Percentiles rank a stretch among this genome's conserved stretches.
phyloP scores from a whole-genome alignment of 64 coral and sea anemone genomes.

The Pocillopora verrucosa region DNA sequence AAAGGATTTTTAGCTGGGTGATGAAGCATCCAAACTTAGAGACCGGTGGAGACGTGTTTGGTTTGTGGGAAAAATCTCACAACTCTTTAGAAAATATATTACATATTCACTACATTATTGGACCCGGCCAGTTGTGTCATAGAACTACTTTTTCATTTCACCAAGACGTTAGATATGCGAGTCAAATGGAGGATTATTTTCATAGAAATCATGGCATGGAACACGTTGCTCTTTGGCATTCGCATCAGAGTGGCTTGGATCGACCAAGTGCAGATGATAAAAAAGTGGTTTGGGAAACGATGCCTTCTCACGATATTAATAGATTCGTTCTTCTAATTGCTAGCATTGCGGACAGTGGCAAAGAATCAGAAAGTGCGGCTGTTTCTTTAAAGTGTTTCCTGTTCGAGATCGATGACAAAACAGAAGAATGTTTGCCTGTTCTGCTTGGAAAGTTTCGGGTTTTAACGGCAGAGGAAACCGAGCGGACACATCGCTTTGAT shows the following conservation, averaged over 20 bases:
- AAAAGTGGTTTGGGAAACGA: neutral
- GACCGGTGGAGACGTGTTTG: neutral
- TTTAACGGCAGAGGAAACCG: neutral
- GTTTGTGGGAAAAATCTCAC: neutral
- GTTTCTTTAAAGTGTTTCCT: neutral
- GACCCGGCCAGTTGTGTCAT: neutral
- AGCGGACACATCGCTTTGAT: neutral
- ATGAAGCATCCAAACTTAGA: neutral
- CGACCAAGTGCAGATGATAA: neutral
- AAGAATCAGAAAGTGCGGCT: neutral
- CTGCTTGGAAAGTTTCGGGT: neutral
- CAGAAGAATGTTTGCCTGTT: neutral
- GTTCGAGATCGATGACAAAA: neutral
- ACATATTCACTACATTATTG: neutral
- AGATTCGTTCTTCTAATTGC: neutral
- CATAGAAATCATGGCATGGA: neutral
- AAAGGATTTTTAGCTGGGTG: neutral
- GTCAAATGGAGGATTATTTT: neutral
- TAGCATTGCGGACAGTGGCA: neutral
- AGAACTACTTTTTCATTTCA: slow-evolving; percentile 6
- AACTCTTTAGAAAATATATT: neutral
- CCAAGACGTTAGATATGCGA: slow-evolving; percentile 20
- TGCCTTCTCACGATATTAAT: neutral
- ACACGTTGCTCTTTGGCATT: slow-evolving; percentile 8
- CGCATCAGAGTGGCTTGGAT: neutral